Evolutionary conservation across 2,797 vertebrate species (phyloP).

Genomic region (Amazonetta brasiliensis): DNA sequence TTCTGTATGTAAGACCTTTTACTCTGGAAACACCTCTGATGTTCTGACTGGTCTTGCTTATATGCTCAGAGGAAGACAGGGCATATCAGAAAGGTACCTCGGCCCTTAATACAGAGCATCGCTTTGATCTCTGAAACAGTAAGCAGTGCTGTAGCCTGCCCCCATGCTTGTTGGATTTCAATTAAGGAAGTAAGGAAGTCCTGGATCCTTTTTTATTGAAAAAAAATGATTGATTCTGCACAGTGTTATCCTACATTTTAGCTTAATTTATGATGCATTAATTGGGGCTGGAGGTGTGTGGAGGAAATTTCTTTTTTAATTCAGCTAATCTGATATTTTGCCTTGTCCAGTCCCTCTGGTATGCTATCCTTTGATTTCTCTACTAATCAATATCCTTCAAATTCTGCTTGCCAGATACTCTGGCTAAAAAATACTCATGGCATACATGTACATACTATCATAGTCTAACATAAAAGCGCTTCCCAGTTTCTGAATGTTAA

Average conservation of each 20-base stretch:
- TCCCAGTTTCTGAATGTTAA: neutral
- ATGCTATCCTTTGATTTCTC: neutral
- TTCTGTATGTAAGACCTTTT: neutral
- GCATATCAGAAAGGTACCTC: neutral
- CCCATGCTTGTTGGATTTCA: neutral
- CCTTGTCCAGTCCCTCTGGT: neutral
- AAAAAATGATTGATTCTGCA: neutral
- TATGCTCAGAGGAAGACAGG: neutral
- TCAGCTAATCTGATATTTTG: conserved; percentile 13
- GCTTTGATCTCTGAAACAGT: neutral
- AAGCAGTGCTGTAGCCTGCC: neutral
- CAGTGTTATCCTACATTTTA: neutral
- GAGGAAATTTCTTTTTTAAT: neutral
- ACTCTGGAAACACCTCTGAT: neutral
- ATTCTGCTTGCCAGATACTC: neutral
- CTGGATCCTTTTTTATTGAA: neutral
- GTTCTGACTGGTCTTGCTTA: neutral
- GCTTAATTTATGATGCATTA: conserved; percentile 6
- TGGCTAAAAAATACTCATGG: neutral
- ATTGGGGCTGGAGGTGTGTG: conserved; percentile 19
- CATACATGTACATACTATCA: neutral
- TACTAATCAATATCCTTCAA: neutral
- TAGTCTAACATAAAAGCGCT: neutral
- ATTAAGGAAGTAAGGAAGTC: neutral
- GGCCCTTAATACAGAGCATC: neutral